A percentile compares a stretch with the other conserved stretches of the same genome.
These are phyloP conservation scores for Cyanoderma ruficeps DNA, from an alignment of 2,113 vertebrate genomes.

Conservation along the genomic window DNA sequence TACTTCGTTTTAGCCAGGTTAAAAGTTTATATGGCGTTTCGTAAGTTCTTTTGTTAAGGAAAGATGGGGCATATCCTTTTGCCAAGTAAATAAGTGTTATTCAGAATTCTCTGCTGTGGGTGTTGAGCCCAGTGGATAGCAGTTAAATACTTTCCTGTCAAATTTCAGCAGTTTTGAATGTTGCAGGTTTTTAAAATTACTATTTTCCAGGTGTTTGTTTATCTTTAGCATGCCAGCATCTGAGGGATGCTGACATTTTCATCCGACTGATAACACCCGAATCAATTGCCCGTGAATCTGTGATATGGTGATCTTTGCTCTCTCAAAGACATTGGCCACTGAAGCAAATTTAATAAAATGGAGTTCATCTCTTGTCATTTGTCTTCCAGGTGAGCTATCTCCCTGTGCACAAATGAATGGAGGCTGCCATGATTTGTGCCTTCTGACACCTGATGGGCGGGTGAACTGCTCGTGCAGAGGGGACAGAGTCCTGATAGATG, in stretches of 20 bases:
- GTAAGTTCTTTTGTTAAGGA: neutral
- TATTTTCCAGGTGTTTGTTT: neutral
- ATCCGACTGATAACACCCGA: neutral
- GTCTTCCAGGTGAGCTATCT: constrained; percentile 88
- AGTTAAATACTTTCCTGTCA: neutral
- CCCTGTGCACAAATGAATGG: constrained; percentile 90
- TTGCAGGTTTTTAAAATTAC: neutral
- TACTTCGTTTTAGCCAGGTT: neutral
- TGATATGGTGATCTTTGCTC: neutral
- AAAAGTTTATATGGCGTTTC: neutral
- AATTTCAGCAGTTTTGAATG: neutral
- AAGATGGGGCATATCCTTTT: neutral
- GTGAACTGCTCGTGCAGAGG: constrained; percentile 95
- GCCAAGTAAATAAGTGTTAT: neutral
- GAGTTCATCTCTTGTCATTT: neutral
- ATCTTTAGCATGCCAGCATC: neutral
- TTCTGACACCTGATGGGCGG: constrained; percentile 87
- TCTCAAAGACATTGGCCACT: neutral
- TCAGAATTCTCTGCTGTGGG: neutral
- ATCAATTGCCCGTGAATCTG: neutral
- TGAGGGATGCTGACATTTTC: neutral
- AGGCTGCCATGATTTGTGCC: constrained; percentile 94
- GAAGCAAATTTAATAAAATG: constrained; percentile 18
- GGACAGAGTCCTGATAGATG: constrained; percentile 88
- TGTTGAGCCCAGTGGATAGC: neutral